Percentiles rank a stretch among this genome's conserved stretches.
Evolutionary conservation across 1,140 invertebrate species (phyloP).

Genomic region (Heliconius himera): DNA sequence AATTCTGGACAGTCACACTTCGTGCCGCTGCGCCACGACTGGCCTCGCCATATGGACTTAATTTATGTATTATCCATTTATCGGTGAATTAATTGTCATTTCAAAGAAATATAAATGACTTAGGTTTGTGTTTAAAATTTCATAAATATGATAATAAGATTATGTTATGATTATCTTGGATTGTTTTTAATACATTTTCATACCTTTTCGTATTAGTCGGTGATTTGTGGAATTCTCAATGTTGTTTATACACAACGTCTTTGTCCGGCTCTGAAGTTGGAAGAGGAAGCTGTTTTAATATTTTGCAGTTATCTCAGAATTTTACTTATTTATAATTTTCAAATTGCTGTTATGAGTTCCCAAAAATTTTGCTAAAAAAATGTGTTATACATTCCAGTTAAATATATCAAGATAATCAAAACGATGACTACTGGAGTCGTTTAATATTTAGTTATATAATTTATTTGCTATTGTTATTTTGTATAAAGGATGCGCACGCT

Average conservation of each 20-base stretch:
- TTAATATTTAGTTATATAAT: conserved; percentile 28
- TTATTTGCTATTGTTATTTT: conserved; percentile 30
- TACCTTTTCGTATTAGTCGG: conserved; percentile 15
- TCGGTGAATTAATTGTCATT: not conserved
- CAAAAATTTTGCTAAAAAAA: conserved; percentile 2
- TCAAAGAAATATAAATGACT: not conserved
- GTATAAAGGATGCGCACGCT: conserved; percentile 39
- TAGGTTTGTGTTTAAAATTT: not conserved
- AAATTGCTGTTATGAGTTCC: not conserved
- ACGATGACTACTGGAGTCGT: not conserved
- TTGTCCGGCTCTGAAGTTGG: conserved; percentile 48
- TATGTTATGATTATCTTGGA: conserved; percentile 31
- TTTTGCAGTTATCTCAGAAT: conserved; percentile 24
- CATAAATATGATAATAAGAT: conserved; percentile 10
- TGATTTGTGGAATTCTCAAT: conserved; percentile 29
- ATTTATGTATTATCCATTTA: not conserved
- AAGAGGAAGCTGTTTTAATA: conserved; percentile 49
- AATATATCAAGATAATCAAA: too few relatives aligned
- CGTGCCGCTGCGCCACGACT: too few relatives aligned
- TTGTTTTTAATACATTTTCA: conserved; percentile 35
- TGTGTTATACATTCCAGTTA: too few relatives aligned
- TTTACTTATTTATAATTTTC: not conserved
- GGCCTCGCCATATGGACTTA: too few relatives aligned
- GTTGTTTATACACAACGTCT: conserved; percentile 45
- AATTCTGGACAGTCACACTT: too few relatives aligned